These are phyloP conservation scores for Teinopalpus imperialis DNA, from an alignment of 2,888 invertebrate genomes.

Conservation along the genomic window DNA sequence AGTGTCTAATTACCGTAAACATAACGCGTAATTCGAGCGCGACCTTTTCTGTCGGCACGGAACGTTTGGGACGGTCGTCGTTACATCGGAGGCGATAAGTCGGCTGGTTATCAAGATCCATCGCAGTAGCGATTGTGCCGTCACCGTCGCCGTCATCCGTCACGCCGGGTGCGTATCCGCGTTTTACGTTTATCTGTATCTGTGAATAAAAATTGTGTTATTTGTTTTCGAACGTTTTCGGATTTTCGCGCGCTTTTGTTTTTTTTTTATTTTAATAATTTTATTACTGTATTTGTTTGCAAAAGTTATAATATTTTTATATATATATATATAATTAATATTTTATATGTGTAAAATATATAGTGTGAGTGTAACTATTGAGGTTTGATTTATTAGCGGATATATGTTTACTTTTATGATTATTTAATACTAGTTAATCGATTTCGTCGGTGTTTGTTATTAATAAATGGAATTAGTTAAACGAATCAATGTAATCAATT, in stretches of 20 bases:
- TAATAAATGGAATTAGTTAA: no score
- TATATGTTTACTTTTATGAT: no score
- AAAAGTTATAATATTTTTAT: no score
- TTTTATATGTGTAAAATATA: no score
- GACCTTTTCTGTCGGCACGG: constrained; percentile 37
- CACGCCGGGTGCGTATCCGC: constrained; percentile 34
- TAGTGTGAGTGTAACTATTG: no score
- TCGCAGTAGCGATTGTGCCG: constrained; percentile 48
- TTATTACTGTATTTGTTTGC: no score
- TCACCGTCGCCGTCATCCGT: constrained; percentile 34
- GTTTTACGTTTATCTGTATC: constrained; percentile 29
- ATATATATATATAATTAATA: no score
- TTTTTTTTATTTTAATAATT: not conserved
- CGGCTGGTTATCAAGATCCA: constrained; percentile 50
- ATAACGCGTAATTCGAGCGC: constrained; percentile 32
- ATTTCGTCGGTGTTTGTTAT: no score
- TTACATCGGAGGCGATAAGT: constrained; percentile 47
- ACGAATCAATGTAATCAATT: no score
- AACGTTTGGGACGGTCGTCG: no score
- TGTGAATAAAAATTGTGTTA: constrained; percentile 27
- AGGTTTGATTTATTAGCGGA: no score
- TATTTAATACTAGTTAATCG: no score
- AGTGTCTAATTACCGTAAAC: constrained; percentile 22
- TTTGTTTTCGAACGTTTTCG: constrained; percentile 5
- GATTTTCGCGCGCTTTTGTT: constrained; percentile 9